Conservation (phyloP, 2,113 vertebrate genomes). For the Callithrix jacchus region DNA sequence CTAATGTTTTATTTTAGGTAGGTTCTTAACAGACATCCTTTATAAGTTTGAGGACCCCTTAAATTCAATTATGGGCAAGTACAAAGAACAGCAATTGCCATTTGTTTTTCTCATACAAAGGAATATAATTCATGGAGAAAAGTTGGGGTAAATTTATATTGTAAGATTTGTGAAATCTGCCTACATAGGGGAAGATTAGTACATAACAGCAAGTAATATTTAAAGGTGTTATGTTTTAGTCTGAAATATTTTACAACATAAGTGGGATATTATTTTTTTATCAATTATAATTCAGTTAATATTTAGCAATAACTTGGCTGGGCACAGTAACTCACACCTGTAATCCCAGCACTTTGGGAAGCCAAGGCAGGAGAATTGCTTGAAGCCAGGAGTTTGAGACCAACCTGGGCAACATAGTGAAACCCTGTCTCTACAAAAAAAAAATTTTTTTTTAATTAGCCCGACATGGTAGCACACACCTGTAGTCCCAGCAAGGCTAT, state of each 20-base stretch:
- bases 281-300: neutral
- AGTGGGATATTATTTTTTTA: neutral
- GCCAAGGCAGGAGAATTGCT: too few relatives aligned
- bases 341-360: too few relatives aligned
- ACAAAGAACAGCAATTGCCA: neutral
- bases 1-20: neutral
- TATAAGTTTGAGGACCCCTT: neutral
- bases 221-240: neutral
- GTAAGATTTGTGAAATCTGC: neutral
- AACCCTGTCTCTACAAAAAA: too few relatives aligned
- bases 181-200: neutral
- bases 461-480: too few relatives aligned
- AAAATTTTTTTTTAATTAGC: too few relatives aligned
- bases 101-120: constrained; percentile 1
- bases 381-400: too few relatives aligned
- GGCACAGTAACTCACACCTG: too few relatives aligned
- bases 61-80: neutral
- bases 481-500: too few relatives aligned
- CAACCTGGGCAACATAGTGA: too few relatives aligned
- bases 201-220: neutral
- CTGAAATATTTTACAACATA: neutral
- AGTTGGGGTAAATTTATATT: neutral
- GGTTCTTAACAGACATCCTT: neutral
- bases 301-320: neutral
- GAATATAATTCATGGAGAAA: neutral